Base-by-base conservation (phyloP, 2,113 vertebrate genomes). In the Peromyscus leucopus region DNA sequence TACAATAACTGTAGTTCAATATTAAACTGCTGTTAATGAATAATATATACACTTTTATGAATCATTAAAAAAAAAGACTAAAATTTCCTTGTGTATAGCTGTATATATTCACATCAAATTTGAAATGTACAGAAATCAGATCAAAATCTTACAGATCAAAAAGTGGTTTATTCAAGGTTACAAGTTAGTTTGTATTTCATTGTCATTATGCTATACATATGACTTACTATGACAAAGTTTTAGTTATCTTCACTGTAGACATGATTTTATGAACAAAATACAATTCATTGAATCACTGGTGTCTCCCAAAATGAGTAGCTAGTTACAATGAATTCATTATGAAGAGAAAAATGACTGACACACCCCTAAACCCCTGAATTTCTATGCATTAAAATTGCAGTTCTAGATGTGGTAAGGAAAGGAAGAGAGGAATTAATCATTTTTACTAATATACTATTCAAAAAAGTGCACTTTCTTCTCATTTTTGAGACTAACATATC, bases 371-470 rank as follows among this genome's bases (percentile, higher is more conserved):
- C 16, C 39, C 57, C 76, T 97, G 72, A 93, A 88, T 97, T 95
- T 98, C 72, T 95, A 89, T 96, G 74, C 78, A 88, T 72, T 96
- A 48, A 92, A 96, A 97, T 97, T 94, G 67, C 86, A n/a, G 1
- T 80, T 90, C 48, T 71, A 96, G 93, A 93, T 93, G 93, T 63
- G 69, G 51, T 90, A 16, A 75, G 5, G 33, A 96, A 95, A 24
- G 2, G 59, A 55, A 92, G 88, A 94, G 24, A 96, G 21, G 26
- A 79, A 97, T 98, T 97, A 97, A 97, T 97, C 97, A 97, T 97
- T 97, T 98, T 97, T 98, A 98, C 97, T 97, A 97, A 98, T 96
- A 95, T 88, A 65, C 72, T 96, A 95, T 97, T 97, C 87, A 95
- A 92, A 97, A 97, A 48, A 84, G 92, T 95, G 51, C 26, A 95